A percentile compares a stretch with the other conserved stretches of the same genome.
Conservation (phyloP, 2,113 vertebrate genomes). For the Gymnorhina tibicen region DNA sequence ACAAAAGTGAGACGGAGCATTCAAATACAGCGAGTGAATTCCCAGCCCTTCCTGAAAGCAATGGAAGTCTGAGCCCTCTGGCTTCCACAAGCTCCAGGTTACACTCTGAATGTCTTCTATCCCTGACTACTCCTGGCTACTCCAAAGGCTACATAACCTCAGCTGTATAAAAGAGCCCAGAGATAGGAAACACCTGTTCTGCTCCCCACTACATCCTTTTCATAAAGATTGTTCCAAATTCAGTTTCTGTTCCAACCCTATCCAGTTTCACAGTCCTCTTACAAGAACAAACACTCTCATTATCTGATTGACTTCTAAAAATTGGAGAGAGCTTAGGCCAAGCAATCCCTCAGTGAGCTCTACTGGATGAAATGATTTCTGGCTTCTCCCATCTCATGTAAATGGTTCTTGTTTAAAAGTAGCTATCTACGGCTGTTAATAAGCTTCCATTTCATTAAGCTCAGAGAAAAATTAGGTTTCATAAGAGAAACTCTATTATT, state of each 20-base stretch:
- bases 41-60: not conserved
- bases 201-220: not conserved
- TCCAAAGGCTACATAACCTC: not conserved
- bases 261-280: not conserved
- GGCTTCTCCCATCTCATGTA: not conserved
- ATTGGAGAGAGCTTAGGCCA: not conserved
- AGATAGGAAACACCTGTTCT: not conserved
- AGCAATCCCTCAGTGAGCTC: not conserved
- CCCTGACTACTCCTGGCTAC: not conserved
- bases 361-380: not conserved
- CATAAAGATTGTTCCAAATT: not conserved
- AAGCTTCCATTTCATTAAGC: not conserved
- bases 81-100: not conserved
- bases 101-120: not conserved
- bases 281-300: not conserved
- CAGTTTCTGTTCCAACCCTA: not conserved
- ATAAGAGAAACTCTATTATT: not conserved
- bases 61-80: not conserved
- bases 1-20: not conserved
- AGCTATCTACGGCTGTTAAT: not conserved
- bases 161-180: not conserved
- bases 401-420: not conserved
- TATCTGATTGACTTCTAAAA: not conserved
- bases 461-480: not conserved
- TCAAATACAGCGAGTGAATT: not conserved